Base-by-base conservation (phyloP, 2,888 invertebrate species). In the Odontocerum albicorne region DNA sequence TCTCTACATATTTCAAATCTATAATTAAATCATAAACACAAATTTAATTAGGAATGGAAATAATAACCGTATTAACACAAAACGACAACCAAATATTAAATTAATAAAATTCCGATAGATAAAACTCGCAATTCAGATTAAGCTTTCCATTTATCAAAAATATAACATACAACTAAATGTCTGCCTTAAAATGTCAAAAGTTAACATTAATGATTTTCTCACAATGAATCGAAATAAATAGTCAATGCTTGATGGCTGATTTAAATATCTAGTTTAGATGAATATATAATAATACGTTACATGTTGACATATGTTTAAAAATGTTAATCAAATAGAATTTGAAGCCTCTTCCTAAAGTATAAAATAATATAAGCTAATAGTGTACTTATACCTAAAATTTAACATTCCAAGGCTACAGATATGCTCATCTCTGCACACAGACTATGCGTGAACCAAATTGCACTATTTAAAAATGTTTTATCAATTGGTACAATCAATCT, bases 281-380 rank as follows among this genome's bases (percentile, higher is more conserved):
- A 44, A 44, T 16, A 19, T 19, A 17, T n/a, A n/a, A n/a, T 35
- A 35, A 12, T 44, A 44, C 44, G 32, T 44, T 44, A 32, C 31
- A 44, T 44, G 44, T 44, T 44, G 32, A 32, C 31, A 31, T 32
- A 44, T 44, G 44, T 32, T 32, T 44, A 17, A 44, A 32, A 19
- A 32, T 17, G 16, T 42, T 27, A 42, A 44, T 44, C 12, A 44
- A 19, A 32, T 44, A 44, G 44, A 44, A 17, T 32, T 32, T 12
- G 13, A 35, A 46, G 46, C 46, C 46, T 46, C 46, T 46, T 46
- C 35, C 33, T 46, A 19, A 17, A 12, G 35, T 19, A 44, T 32
- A 46, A 21, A 46, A 21, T 35, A 46, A 46, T 20, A 31, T 35
- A 46, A 35, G 33, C 46, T 46, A 46, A 46, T 46, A 46, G 46